A percentile compares a stretch with the other conserved stretches of the same genome.
Conservation (phyloP, 2,888 invertebrate species). For the Scaptomyza tumidula region DNA sequence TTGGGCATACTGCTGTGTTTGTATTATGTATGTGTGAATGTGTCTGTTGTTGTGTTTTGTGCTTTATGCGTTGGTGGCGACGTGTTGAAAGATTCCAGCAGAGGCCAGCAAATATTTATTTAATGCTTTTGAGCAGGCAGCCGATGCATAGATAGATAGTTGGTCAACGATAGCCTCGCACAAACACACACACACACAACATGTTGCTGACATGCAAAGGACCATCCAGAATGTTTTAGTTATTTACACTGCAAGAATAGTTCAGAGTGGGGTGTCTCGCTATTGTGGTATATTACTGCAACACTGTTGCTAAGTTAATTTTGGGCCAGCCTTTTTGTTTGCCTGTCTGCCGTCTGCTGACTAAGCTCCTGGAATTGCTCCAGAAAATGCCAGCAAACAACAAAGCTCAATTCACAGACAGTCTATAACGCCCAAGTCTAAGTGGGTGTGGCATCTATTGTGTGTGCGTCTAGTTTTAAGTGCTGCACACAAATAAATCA, state of each 20-base stretch:
- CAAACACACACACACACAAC: slow-evolving; percentile 19
- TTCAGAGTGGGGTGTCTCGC: not conserved
- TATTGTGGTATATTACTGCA: slow-evolving; percentile 23
- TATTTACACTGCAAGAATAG: slow-evolving; percentile 31
- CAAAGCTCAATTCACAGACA: slow-evolving; percentile 45
- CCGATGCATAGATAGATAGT: slow-evolving; percentile 44
- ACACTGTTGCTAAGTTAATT: slow-evolving; percentile 73
- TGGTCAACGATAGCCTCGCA: slow-evolving; percentile 22
- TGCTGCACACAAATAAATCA: slow-evolving; percentile 73
- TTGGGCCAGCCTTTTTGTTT: slow-evolving; percentile 53
- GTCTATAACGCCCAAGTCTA: slow-evolving; percentile 30
- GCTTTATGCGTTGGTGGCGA: slow-evolving; percentile 50
- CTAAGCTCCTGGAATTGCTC: slow-evolving; percentile 52
- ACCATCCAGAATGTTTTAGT: slow-evolving; percentile 31
- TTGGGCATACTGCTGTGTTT: slow-evolving; percentile 19
- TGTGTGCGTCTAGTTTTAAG: slow-evolving; percentile 74
- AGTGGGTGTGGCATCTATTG: slow-evolving; percentile 59
- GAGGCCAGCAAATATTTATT: slow-evolving; percentile 79
- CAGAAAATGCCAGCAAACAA: slow-evolving; percentile 52
- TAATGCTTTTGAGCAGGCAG: slow-evolving; percentile 70
- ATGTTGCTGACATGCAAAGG: slow-evolving; percentile 49
- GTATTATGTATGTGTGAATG: slow-evolving; percentile 18
- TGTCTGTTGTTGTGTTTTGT: slow-evolving; percentile 41
- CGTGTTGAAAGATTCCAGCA: slow-evolving; percentile 77
- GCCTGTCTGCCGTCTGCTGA: slow-evolving; percentile 54